Evolutionary conservation across 2,113 vertebrate genomes (phyloP), one percentile per base, ranked within the genome.

Genomic region (Hucho hucho): DNA sequence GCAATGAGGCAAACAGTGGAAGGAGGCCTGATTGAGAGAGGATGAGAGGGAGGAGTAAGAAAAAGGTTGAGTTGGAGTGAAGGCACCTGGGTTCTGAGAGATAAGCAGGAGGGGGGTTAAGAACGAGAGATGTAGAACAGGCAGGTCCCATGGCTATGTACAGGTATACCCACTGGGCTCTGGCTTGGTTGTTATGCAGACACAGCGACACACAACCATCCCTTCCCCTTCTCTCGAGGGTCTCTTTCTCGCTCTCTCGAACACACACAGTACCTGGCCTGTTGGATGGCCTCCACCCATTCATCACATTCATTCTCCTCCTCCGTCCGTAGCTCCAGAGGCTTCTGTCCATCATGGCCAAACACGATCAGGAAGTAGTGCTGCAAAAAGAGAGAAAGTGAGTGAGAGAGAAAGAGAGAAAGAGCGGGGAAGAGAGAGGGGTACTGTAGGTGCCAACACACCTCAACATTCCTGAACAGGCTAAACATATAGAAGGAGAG

Each of bases 221-320:
- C 53, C 20, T 16, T 20, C 16, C 53, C 5, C 53, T 20, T 20
- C 53, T 20, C 53, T 56, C 53, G 20, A 56, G 14, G 5, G 1
- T 18, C 53, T 18, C 53, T 5, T 4, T 18, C 53, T 5, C 47
- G 0, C 53, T 5, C 49, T 5, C 53, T 5, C 53, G 18, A 16
- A 56, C 53, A 18, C 53, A 56, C 53, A 56, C 14, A 56, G 22
- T 95, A 98, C 97, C 97, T 99, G 68, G 97, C 97, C 92, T 98
- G 97, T 78, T 98, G 97, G 90, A 99, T 98, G 85, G 95, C 96
- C 77, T 99, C 97, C 89, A 98, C 95, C 98, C 97, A 99, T 86
- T 98, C 96, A 18, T 97, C 95, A 58, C 98, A 97, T 6, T 97
- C 96, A 53, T 59, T 83, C 88, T 99, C 96, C 84, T 98, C 97